These are phyloP conservation scores for Chymomyza costata DNA, from an alignment of 1,140 invertebrate species.

Conservation along the genomic window DNA sequence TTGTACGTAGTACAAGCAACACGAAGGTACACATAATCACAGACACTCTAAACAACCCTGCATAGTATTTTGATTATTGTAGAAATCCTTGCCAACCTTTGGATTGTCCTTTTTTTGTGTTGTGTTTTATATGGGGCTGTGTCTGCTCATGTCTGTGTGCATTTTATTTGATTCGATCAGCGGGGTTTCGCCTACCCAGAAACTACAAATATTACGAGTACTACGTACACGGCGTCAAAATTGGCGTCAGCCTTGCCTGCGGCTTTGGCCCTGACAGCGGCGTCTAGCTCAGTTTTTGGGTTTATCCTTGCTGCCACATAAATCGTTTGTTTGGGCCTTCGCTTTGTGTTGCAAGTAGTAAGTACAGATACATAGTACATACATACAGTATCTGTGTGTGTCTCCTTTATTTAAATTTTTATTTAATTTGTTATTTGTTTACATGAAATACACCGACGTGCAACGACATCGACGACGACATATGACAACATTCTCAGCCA, in stretches of 20 bases:
- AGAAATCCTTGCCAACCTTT: conserved; percentile 55
- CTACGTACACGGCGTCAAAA: conserved; percentile 27
- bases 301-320: conserved; percentile 61
- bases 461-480: conserved; percentile 59
- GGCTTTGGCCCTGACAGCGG: conserved; percentile 1
- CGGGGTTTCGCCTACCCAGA: conserved; percentile 67
- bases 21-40: conserved; percentile 13
- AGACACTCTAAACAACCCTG: conserved; percentile 39
- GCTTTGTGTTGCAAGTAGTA: conserved; percentile 23
- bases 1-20: conserved; percentile 31
- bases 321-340: conserved; percentile 52
- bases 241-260: conserved; percentile 29
- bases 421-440: conserved; percentile 75
- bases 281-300: conserved; percentile 31
- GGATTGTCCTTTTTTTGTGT: conserved; percentile 53
- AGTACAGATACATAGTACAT: too few relatives aligned
- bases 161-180: conserved; percentile 73
- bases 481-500: conserved; percentile 72
- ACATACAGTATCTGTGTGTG: conserved; percentile 22
- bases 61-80: conserved; percentile 2
- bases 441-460: conserved; percentile 63
- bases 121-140: not conserved
- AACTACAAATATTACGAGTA: conserved; percentile 42
- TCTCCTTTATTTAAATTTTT: conserved; percentile 68
- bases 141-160: conserved; percentile 39